Evolutionary conservation across 2,888 invertebrate species (phyloP), one percentile per base, ranked within the genome.

Genomic region (Ophion obscuratus): DNA sequence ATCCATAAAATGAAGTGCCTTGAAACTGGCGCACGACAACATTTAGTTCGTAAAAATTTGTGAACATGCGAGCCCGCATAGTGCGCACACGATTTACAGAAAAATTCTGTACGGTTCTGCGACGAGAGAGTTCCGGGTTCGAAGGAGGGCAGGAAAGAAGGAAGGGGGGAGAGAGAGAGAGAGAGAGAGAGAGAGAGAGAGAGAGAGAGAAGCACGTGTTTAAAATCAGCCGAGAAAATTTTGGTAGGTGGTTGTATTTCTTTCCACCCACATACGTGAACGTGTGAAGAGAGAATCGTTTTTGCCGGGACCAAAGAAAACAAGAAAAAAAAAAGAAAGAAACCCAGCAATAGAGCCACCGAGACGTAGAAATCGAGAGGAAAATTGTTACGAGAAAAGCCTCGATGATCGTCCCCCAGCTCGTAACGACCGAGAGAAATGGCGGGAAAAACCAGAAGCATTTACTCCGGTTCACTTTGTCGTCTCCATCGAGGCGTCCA

Each of bases 111-210:
- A 67, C 24, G 47, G 67, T 24, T 78, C 62, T 75, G 24, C 70
- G 81, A 82, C 75, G 85, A 85, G 85, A 82, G 75, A 85, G 78
- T 85, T 85, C 82, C 82, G 85, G 85, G 66, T 47, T 82, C 64
- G 57, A 53, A 44, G 24, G 64, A 53, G 44, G 6, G 70, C 27
- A 40, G 70, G 40, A 24, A 57, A 24, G 66, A 64, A 64, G n/a
- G 14, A 44, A 59, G 31, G 47, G 14, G n/a, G 44, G 71, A 20
- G 40, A 17, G 61, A 31, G 40, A 44, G 24, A 17, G 61, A 24
- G 57, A 40, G 9, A 6, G 40, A n/a, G n/a, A 68, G 77, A 20
- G 24, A 67, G 62, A 53, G 27, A 36, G 64, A 57, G 82, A 66
- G 31, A 66, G 24, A 27, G 44, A 44, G 67, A 24, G 83, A 80